These are phyloP conservation scores for Melanerpes formicivorus DNA, from an alignment of 2,113 vertebrate species.

Conservation along the genomic window DNA sequence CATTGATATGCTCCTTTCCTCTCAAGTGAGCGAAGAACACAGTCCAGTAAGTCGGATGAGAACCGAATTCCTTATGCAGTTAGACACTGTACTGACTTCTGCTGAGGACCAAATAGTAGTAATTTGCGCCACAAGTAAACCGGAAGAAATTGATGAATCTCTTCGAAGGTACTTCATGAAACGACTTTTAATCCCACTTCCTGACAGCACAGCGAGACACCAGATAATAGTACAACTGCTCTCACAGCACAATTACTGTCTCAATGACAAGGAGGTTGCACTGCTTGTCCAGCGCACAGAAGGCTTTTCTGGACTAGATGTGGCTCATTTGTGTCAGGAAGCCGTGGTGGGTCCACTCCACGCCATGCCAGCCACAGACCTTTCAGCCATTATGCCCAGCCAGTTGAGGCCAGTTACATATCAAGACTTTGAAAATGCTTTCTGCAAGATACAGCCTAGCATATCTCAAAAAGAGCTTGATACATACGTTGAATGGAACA, in stretches of 20 bases:
- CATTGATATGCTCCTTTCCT: slow-evolving; percentile 93
- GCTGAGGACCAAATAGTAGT: slow-evolving; percentile 96
- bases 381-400: slow-evolving; percentile 92
- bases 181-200: slow-evolving; percentile 96
- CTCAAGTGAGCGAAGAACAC: slow-evolving; percentile 91
- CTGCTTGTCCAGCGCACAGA: slow-evolving; percentile 98
- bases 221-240: slow-evolving; percentile 99
- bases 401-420: slow-evolving; percentile 97
- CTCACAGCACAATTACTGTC: slow-evolving; percentile 99
- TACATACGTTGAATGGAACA: slow-evolving; percentile 99
- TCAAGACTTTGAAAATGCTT: slow-evolving; percentile 99
- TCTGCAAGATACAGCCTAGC: slow-evolving; percentile 99
- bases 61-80: slow-evolving; percentile 96
- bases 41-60: slow-evolving; percentile 93
- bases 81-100: slow-evolving; percentile 93
- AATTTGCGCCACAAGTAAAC: slow-evolving; percentile 98
- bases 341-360: slow-evolving; percentile 93
- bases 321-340: slow-evolving; percentile 97
- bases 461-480: slow-evolving; percentile 99
- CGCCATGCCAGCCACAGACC: slow-evolving; percentile 89
- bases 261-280: slow-evolving; percentile 98
- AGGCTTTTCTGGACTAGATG: slow-evolving; percentile 96
- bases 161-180: slow-evolving; percentile 98
- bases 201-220: slow-evolving; percentile 95
- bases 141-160: slow-evolving; percentile 97